These are phyloP conservation scores for Bombyx mori DNA, from an alignment of 1,140 invertebrate genomes.

Conservation along the genomic window ASM3026992v2 NC_085119.1:5132001-5132500, in stretches of 20 bases:
- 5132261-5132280: slow-evolving; percentile 8
- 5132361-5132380: slow-evolving; percentile 11
- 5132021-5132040: too few species aligned
- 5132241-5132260: slow-evolving; percentile 9
- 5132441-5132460: too few species aligned
- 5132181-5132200: background rate
- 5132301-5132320: background rate
- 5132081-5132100: too few species aligned
- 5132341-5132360: slow-evolving; percentile 11
- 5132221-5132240: slow-evolving; percentile 15
- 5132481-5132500: too few species aligned
- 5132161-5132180: background rate
- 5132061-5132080: too few species aligned
- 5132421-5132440: slow-evolving; percentile 32
- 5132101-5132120: too few species aligned
- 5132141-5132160: background rate
- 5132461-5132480: too few species aligned
- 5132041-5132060: too few species aligned
- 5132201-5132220: slow-evolving; percentile 14
- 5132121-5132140: background rate
- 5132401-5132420: slow-evolving; percentile 34
- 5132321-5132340: slow-evolving; percentile 2
- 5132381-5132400: slow-evolving; percentile 13
- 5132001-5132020: too few species aligned
- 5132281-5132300: background rate